Evolutionary conservation across 2,113 vertebrate genomes (phyloP), one percentile per base, ranked within the genome.

Genomic region (Xiphorhynchus elegans): DNA sequence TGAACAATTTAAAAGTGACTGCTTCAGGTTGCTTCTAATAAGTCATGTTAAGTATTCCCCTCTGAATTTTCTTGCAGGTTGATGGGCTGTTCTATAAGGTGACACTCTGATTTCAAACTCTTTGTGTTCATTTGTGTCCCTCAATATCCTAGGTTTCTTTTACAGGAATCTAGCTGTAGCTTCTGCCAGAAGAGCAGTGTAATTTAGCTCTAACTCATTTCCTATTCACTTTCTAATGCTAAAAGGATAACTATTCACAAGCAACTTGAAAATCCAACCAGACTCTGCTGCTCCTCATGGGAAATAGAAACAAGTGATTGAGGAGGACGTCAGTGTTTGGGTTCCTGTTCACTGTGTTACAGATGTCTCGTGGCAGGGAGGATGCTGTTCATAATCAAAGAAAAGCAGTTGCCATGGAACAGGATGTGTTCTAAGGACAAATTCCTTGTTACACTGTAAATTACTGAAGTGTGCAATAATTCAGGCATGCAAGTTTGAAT

Each of bases 51-150:
- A 97, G 91, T 96, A 58, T 97, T 94, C 89, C 95, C 89, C 95
- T 98, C 94, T 98, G 98, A 97, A 97, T 98, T 99, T 97, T 98
- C 97, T 98, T 98, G 75, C 98, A 99, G 98, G 98, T 98, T 98
- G 98, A 99, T 98, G 98, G 98, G 96, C 98, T 98, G 97, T 98
- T 98, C 95, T 98, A 98, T 96, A 97, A 98, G 98, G 97, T 98
- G 98, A 98, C 77, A 97, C 97, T 98, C 97, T 98, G 98, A 92
- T 97, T 98, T 98, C 97, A 92, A 97, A 97, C 91, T 96, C 91
- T 95, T 17, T 97, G 88, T 94, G 93, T 98, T 90, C 94, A 97
- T 97, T 95, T 97, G 92, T 98, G 92, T 86, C 94, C 90, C 92
- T 97, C 85, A 84, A 75, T 96, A 97, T 97, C 94, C 93, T 97